Conservation (phyloP, 2,113 vertebrate species). For the Cyprinus carpio region DNA sequence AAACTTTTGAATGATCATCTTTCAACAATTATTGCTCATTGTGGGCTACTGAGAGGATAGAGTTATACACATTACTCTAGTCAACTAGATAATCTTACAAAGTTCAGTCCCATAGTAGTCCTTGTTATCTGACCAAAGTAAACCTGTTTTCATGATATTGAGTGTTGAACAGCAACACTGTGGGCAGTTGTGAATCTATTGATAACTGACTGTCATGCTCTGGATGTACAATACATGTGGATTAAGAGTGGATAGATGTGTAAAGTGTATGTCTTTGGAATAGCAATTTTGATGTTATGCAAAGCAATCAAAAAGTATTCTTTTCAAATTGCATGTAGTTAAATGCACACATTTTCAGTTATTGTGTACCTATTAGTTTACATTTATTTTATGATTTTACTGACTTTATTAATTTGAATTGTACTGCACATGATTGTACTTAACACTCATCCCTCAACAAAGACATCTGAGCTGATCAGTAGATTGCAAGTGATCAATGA, state of each 20-base stretch:
- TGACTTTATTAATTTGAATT: background rate
- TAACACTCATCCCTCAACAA: background rate
- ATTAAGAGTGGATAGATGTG: slow-evolving; percentile 14
- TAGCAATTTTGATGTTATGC: background rate
- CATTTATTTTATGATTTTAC: background rate
- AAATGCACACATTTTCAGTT: background rate
- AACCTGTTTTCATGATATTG: slow-evolving; percentile 5
- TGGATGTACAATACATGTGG: slow-evolving; percentile 1
- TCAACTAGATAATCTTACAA: slow-evolving; percentile 13
- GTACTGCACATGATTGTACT: background rate
- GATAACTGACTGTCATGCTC: background rate
- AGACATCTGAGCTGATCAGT: slow-evolving; percentile 36
- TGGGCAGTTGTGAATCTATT: slow-evolving; percentile 34
- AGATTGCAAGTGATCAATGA: slow-evolving; percentile 27
- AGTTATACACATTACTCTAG: slow-evolving; percentile 8
- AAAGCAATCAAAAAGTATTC: background rate
- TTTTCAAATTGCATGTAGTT: background rate
- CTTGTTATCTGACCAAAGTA: slow-evolving; percentile 4
- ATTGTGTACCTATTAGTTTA: background rate
- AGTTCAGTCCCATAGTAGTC: slow-evolving; percentile 1
- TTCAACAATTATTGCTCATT: slow-evolving; percentile 35
- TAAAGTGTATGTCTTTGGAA: background rate
- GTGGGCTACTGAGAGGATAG: slow-evolving; percentile 30
- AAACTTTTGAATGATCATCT: slow-evolving; percentile 36
- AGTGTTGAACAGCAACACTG: background rate